Evolutionary conservation across 1,140 invertebrate species (phyloP).

Genomic region (Leucophenga varia): DNA sequence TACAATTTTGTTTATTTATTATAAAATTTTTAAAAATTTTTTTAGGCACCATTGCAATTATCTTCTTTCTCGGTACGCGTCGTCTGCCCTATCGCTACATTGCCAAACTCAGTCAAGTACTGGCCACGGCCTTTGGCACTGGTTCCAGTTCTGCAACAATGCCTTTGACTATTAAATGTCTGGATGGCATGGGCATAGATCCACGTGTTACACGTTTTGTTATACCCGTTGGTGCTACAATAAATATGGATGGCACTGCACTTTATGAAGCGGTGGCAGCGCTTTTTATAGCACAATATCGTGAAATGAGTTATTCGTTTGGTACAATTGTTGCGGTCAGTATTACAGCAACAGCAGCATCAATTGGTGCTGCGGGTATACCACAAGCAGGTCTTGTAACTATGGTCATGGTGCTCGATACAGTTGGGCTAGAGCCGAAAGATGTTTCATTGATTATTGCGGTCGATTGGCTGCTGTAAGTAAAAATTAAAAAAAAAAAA

Average conservation of each 20-base stretch:
- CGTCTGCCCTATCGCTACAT: slow-evolving; percentile 78
- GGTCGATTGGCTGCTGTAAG: slow-evolving; percentile 93
- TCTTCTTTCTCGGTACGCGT: slow-evolving; percentile 75
- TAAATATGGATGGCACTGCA: slow-evolving; percentile 94
- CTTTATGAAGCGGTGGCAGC: slow-evolving; percentile 92
- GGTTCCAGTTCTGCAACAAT: slow-evolving; percentile 88
- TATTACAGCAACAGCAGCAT: slow-evolving; percentile 87
- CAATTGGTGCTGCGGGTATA: slow-evolving; percentile 93
- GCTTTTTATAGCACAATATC: slow-evolving; percentile 90
- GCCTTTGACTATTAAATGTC: slow-evolving; percentile 85
- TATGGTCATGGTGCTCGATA: slow-evolving; percentile 93
- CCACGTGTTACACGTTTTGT: slow-evolving; percentile 88
- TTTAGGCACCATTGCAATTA: slow-evolving; percentile 74
- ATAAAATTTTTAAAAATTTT: too few species aligned
- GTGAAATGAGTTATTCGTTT: slow-evolving; percentile 71
- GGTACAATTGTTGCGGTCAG: slow-evolving; percentile 86
- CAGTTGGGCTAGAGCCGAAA: slow-evolving; percentile 83
- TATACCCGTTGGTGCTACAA: slow-evolving; percentile 90
- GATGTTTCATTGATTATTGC: slow-evolving; percentile 90
- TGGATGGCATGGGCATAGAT: slow-evolving; percentile 87
- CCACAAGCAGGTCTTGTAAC: slow-evolving; percentile 90
- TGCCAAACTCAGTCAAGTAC: slow-evolving; percentile 78
- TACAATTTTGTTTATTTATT: too few species aligned
- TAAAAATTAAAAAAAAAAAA: too few species aligned
- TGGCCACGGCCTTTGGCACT: slow-evolving; percentile 87